Conservation (phyloP, 2,797 vertebrate genomes). For the Melanotaenia trifasciata region DNA sequence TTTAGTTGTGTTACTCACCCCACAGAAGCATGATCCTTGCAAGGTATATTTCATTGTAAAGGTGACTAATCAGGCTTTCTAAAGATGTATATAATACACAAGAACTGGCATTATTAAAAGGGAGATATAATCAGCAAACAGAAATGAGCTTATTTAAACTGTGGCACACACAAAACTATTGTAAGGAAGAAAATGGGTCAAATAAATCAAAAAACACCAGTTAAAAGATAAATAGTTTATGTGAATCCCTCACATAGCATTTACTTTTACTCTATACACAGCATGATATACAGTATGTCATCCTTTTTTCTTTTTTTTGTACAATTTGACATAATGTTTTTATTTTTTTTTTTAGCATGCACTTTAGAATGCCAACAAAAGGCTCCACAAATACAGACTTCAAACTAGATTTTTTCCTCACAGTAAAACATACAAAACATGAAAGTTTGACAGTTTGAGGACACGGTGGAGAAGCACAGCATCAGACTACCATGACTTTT, state of each 20-base stretch:
- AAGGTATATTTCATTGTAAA: neutral
- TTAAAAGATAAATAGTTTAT: constrained; percentile 85
- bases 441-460: constrained; percentile 80
- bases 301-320: constrained; percentile 49
- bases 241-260: constrained; percentile 78
- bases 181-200: constrained; percentile 5
- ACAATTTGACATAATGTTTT: constrained; percentile 83
- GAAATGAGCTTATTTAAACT: neutral
- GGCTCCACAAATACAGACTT: constrained; percentile 87
- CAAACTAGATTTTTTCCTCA: constrained; percentile 82
- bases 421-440: constrained; percentile 79
- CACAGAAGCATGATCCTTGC: neutral
- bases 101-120: neutral
- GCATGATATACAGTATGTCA: constrained; percentile 71
- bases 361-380: constrained; percentile 89
- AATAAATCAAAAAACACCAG: constrained; percentile 51
- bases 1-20: too few species aligned
- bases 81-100: neutral
- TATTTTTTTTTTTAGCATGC: constrained; percentile 87
- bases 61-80: neutral
- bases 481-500: constrained; percentile 84
- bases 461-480: constrained; percentile 84
- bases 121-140: neutral
- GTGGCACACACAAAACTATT: too few species aligned
- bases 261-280: constrained; percentile 80